Evolutionary conservation across 2,113 vertebrate species (phyloP), one percentile per base, ranked within the genome.

Genomic region (Hippocampus abdominalis): DNA sequence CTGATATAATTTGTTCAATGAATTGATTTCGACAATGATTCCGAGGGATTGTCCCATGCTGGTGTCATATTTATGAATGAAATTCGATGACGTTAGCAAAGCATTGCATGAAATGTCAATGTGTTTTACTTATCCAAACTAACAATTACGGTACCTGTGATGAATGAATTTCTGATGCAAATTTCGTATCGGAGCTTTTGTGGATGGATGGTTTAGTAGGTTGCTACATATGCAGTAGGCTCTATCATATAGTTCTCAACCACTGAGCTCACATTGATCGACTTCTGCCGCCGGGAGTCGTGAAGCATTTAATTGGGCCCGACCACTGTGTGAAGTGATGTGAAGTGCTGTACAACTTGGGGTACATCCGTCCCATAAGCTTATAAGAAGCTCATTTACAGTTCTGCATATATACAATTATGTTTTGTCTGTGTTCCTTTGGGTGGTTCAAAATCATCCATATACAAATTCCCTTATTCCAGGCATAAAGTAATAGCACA

Each of bases 221-320:
- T 57, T 27, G 23, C 54, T 27, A 27, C 16, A 57, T 57, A 27
- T 13, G 15, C 54, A 57, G 54, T 15, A 56, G 21, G 21, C 21
- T 12, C 25, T 54, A 2, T 11, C n/a, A 23, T 11, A 25, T 11
- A 25, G 21, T 56, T 56, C 10, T 10, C 53, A 25, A 56, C 53
- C 21, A 3, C 59, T 62, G 29, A 39, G 16, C 18, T 36, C 6
- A 62, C 18, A 61, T 39, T 62, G 16, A 32, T 61, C 8, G 49
- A 69, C 73, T 71, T 74, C 79, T 79, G 72, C 65, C 57, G 75
- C 48, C 59, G 51, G 59, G 65, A 79, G 57, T 53, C 20, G 12
- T 48, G 59, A 76, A 77, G 70, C 49, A 36, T 66, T 74, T 40
- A 49, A 68, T 64, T 44, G 69, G 63, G 68, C 69, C 64, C 13